Conservation (phyloP, 2,888 invertebrate genomes). For the Strigamia transsilvanica region DNA sequence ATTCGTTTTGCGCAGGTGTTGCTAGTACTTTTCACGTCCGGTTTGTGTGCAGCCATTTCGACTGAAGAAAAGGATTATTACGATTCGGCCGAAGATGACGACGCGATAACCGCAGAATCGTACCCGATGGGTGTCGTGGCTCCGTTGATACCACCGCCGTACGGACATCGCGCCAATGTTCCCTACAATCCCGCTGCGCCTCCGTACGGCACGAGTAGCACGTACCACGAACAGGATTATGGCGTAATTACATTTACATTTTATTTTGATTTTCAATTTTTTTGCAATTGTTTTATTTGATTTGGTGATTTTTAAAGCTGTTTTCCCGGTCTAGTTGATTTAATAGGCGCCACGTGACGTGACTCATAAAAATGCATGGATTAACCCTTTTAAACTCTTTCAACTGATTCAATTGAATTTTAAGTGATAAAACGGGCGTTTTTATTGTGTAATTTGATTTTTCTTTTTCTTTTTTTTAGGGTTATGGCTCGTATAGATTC, state of each 20-base stretch:
- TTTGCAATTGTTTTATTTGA: too few species aligned
- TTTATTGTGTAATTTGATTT: neutral
- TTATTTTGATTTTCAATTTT: neutral
- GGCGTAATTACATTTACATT: neutral
- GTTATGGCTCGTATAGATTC: conserved; percentile 55
- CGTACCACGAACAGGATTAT: conserved; percentile 38
- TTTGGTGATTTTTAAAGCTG: neutral
- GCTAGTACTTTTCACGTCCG: neutral
- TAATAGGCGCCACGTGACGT: neutral
- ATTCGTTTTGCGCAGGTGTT: neutral
- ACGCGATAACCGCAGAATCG: neutral
- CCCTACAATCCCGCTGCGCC: neutral
- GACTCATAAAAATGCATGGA: neutral
- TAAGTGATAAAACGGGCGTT: neutral
- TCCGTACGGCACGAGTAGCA: conserved; percentile 22
- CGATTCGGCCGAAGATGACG: conserved; percentile 1
- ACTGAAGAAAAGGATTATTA: neutral
- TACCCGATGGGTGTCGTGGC: neutral
- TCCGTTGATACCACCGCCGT: neutral
- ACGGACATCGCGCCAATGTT: neutral
- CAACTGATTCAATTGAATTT: neutral
- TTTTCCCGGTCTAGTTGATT: neutral
- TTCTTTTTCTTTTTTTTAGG: conserved; percentile 53
- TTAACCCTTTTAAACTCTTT: neutral
- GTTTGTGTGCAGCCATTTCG: neutral